A percentile compares a stretch with the other conserved stretches of the same genome.
Conservation (phyloP, 2,113 vertebrate species). For the Lepus europaeus region DNA sequence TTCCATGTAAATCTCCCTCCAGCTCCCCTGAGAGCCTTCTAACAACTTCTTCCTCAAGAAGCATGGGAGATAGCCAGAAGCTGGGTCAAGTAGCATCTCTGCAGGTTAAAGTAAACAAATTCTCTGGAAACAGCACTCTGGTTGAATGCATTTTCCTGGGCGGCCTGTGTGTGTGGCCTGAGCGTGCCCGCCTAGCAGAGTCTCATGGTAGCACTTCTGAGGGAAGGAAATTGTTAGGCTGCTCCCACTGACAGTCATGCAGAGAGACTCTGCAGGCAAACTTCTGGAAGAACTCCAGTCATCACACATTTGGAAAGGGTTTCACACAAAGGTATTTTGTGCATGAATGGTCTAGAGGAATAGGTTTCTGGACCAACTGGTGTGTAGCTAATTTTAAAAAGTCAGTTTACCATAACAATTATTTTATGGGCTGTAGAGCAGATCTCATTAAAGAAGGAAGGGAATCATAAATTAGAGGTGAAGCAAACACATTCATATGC, state of each 20-base stretch:
- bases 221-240: conserved; percentile 83
- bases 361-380: conserved; percentile 91
- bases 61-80: neutral
- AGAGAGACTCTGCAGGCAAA: conserved; percentile 86
- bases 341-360: conserved; percentile 90
- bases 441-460: conserved; percentile 89
- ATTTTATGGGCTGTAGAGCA: conserved; percentile 89
- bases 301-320: conserved; percentile 89
- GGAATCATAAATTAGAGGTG: conserved; percentile 87
- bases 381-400: conserved; percentile 92
- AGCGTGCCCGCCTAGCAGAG: conserved; percentile 43
- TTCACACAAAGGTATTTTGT: conserved; percentile 91
- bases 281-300: conserved; percentile 89
- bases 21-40: neutral
- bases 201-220: conserved; percentile 72
- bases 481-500: conserved; percentile 86
- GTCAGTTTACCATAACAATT: conserved; percentile 92
- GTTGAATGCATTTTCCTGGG: conserved; percentile 64
- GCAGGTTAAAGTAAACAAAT: conserved; percentile 64
- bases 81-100: neutral
- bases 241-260: conserved; percentile 83
- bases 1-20: conserved; percentile 26
- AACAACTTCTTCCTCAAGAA: conserved; percentile 27
- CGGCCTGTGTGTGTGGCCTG: conserved; percentile 30
- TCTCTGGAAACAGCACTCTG: conserved; percentile 59